These are phyloP conservation scores for Synergus umbraculus DNA, from an alignment of 2,888 invertebrate species.

Conservation along the genomic window DNA sequence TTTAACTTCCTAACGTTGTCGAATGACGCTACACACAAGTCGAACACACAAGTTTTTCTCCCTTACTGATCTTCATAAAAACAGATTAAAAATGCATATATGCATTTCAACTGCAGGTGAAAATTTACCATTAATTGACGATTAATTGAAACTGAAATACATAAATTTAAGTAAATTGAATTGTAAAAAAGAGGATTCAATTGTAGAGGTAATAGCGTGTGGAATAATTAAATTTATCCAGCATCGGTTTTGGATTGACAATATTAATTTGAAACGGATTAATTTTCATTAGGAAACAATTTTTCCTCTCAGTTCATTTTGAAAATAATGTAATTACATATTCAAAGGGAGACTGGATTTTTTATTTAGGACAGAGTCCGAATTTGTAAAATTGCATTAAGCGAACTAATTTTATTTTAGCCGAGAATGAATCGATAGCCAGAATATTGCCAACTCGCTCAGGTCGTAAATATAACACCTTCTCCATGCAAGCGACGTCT, in stretches of 20 bases:
- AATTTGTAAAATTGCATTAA: background rate
- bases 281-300: background rate
- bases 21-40: conserved; percentile 4
- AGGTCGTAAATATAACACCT: conserved; percentile 1
- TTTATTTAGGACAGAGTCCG: background rate
- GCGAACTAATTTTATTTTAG: background rate
- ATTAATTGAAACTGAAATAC: too few relatives aligned
- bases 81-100: too few relatives aligned
- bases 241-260: background rate
- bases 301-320: background rate
- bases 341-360: background rate
- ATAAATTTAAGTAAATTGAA: background rate
- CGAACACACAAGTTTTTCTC: background rate
- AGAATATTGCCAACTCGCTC: conserved; percentile 10
- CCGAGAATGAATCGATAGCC: conserved; percentile 3
- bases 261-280: too few relatives aligned
- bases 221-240: background rate
- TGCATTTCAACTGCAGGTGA: too few relatives aligned
- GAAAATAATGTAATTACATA: background rate
- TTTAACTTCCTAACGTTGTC: background rate
- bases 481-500: conserved; percentile 1
- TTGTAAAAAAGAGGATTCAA: background rate
- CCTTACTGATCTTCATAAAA: background rate
- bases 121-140: too few relatives aligned
- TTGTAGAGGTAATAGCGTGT: background rate